Conservation (phyloP, 64 coral and sea anemone genomes). For the Dendrophyllia cribrosa region DNA sequence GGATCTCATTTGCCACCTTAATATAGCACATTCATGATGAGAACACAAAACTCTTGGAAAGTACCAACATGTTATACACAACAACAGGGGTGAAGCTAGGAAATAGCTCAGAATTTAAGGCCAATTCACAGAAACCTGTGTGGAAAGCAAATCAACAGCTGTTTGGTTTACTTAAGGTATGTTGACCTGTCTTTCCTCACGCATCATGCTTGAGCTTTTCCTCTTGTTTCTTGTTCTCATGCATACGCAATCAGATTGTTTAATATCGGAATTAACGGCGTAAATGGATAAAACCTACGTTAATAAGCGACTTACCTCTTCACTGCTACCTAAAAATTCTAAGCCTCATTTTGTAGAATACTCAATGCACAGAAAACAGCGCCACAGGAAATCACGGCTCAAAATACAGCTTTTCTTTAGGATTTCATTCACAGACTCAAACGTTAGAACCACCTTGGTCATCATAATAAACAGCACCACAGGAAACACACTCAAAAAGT, state of each 20-base stretch:
- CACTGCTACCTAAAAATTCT: neutral
- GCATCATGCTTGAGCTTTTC: neutral
- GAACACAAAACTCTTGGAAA: too few relatives aligned
- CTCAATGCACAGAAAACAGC: neutral
- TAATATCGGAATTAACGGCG: neutral
- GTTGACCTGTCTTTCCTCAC: neutral
- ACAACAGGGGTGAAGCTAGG: conserved; percentile 1
- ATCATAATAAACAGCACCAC: too few relatives aligned
- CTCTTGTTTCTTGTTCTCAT: neutral
- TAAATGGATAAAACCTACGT: neutral
- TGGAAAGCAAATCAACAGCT: conserved; percentile 71
- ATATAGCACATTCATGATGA: too few relatives aligned
- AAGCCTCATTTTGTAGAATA: too few relatives aligned
- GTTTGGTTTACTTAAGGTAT: conserved; percentile 62
- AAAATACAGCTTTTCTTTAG: too few relatives aligned
- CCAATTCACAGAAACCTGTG: conserved; percentile 5
- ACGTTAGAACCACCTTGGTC: too few relatives aligned
- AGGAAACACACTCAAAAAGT: too few relatives aligned
- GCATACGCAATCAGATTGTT: neutral
- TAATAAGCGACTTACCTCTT: neutral
- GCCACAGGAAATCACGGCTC: too few relatives aligned
- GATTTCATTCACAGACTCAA: too few relatives aligned
- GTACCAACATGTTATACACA: neutral
- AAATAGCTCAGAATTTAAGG: conserved; percentile 33
- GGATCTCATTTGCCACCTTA: too few relatives aligned